Percentiles rank a stretch among this genome's conserved stretches.
Conservation (phyloP, 2,113 vertebrate genomes). For the Gallinago undulata region DNA sequence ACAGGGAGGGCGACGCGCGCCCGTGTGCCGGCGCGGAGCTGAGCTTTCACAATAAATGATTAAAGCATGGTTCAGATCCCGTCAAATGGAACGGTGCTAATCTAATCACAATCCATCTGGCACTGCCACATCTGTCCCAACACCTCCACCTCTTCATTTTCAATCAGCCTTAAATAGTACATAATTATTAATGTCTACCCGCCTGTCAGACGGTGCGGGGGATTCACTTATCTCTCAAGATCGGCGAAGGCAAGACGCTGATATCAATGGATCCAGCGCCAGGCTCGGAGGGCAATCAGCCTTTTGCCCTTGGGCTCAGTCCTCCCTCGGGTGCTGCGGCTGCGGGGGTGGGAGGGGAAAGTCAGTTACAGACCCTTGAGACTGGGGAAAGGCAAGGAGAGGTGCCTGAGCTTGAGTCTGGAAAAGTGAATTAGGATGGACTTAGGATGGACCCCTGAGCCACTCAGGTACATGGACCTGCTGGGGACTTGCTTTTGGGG, state of each 20-base stretch:
- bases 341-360: background rate
- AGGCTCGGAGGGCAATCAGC: background rate
- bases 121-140: slow-evolving; percentile 75
- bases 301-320: background rate
- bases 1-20: background rate
- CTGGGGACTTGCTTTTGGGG: background rate
- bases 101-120: slow-evolving; percentile 77
- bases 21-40: slow-evolving; percentile 11
- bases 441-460: background rate
- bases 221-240: slow-evolving; percentile 55
- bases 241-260: background rate
- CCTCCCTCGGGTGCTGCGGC: background rate
- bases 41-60: slow-evolving; percentile 69
- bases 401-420: background rate
- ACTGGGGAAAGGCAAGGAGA: background rate
- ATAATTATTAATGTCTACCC: slow-evolving; percentile 74
- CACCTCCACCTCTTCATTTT: slow-evolving; percentile 76
- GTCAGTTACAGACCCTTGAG: background rate
- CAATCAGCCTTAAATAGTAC: slow-evolving; percentile 75
- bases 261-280: background rate
- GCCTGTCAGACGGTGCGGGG: slow-evolving; percentile 60
- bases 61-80: slow-evolving; percentile 70
- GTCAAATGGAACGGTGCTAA: slow-evolving; percentile 74
- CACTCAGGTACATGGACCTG: background rate
- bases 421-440: background rate